A percentile compares a stretch with the other conserved stretches of the same genome.
Conservation (phyloP, 2,888 invertebrate genomes). For the Mythimna pallens region DNA sequence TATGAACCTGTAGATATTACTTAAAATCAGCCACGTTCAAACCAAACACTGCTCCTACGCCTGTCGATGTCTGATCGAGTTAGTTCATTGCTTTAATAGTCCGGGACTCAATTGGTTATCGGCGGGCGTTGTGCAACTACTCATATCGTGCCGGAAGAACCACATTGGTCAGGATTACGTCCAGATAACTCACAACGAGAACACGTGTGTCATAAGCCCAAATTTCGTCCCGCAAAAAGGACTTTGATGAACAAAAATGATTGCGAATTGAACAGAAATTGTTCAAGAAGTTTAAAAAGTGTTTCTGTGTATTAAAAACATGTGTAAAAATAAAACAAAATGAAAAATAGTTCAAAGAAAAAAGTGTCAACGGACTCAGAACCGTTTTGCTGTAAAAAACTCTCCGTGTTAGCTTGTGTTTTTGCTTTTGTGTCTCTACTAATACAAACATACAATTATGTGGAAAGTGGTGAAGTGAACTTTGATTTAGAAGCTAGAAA, state of each 20-base stretch:
- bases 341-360: slow-evolving; percentile 63
- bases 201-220: slow-evolving; percentile 48
- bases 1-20: not conserved
- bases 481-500: slow-evolving; percentile 70
- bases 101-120: slow-evolving; percentile 85
- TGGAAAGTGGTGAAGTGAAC: slow-evolving; percentile 68
- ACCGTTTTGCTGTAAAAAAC: slow-evolving; percentile 75
- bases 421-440: slow-evolving; percentile 83
- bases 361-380: slow-evolving; percentile 66
- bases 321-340: slow-evolving; percentile 56
- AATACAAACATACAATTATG: slow-evolving; percentile 80
- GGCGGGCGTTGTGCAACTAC: slow-evolving; percentile 82
- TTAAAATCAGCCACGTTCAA: slow-evolving; percentile 16
- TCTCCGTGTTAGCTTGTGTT: slow-evolving; percentile 81
- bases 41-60: slow-evolving; percentile 19
- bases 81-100: slow-evolving; percentile 78
- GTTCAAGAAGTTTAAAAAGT: slow-evolving; percentile 1
- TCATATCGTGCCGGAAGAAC: slow-evolving; percentile 84
- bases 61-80: slow-evolving; percentile 86
- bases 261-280: slow-evolving; percentile 12
- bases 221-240: slow-evolving; percentile 22
- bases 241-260: slow-evolving; percentile 4
- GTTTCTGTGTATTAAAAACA: slow-evolving; percentile 29
- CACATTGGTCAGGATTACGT: slow-evolving; percentile 83
- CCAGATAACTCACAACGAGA: slow-evolving; percentile 75